Conservation (phyloP, 2,888 invertebrate genomes). For the Andrena bucephala region DNA sequence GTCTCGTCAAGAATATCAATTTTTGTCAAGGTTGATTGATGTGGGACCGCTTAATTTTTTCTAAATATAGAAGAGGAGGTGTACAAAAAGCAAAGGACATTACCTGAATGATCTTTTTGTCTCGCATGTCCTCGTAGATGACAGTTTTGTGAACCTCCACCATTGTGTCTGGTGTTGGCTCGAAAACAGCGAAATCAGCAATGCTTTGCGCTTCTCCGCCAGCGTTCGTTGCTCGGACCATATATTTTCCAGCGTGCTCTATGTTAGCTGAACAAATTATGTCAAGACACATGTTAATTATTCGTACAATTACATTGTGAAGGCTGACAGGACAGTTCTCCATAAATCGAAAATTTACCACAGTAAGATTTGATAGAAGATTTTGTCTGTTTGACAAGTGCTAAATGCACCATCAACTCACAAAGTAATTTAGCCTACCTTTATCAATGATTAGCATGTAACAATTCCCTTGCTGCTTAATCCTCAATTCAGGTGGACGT, state of each 20-base stretch:
- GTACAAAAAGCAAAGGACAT: background rate
- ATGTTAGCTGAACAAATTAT: conserved; percentile 85
- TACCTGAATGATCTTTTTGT: conserved; percentile 81
- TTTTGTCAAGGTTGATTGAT: background rate
- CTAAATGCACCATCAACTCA: no score
- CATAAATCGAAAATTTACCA: background rate
- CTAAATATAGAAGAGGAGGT: no score
- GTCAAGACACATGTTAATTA: no score
- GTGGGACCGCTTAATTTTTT: background rate
- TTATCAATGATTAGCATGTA: conserved; percentile 90
- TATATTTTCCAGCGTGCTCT: conserved; percentile 91
- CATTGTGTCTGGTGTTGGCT: conserved; percentile 89
- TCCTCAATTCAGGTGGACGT: conserved; percentile 86
- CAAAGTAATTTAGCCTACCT: conserved; percentile 84
- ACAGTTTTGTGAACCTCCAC: conserved; percentile 89
- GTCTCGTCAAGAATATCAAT: background rate
- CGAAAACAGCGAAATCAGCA: conserved; percentile 91
- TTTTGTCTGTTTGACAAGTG: no score
- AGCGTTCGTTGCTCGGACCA: conserved; percentile 90
- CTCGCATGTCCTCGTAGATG: conserved; percentile 87
- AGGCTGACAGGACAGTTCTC: no score
- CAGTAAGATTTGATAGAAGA: conserved; percentile 29
- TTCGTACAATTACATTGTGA: no score
- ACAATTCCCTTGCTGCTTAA: conserved; percentile 89
- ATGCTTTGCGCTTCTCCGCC: conserved; percentile 94